Conservation (phyloP, 2,797 vertebrate genomes). For the Anabacerthia variegaticeps region DNA sequence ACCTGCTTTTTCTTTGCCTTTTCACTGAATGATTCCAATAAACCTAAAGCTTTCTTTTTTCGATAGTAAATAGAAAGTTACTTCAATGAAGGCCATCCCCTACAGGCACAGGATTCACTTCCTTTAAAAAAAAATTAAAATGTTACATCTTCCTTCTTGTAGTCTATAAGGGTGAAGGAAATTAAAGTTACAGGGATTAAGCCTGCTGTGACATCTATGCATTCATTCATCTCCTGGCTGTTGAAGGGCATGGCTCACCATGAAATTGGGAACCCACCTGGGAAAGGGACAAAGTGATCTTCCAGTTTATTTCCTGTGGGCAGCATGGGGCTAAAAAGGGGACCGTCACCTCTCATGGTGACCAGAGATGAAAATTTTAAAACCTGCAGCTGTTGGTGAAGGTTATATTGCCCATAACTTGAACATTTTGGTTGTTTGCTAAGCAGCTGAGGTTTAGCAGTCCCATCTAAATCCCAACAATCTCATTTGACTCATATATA, state of each 20-base stretch:
- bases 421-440: not conserved
- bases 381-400: not conserved
- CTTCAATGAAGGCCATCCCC: conserved; percentile 6
- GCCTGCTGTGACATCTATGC: not conserved
- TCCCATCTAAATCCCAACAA: not conserved
- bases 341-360: not conserved
- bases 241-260: not conserved
- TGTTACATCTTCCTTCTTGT: not conserved
- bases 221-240: not conserved
- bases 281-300: not conserved
- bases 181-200: conserved; percentile 48
- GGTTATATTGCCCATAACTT: not conserved
- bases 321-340: not conserved
- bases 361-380: not conserved
- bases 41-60: conserved; percentile 31
- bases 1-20: conserved; percentile 4
- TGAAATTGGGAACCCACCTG: not conserved
- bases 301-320: not conserved
- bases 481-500: rapidly evolving
- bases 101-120: conserved; percentile 5
- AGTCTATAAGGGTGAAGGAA: conserved; percentile 10
- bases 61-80: not conserved
- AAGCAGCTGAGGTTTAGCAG: not conserved
- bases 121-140: not conserved
- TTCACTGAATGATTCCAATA: conserved; percentile 27